Evolutionary conservation across 2,888 invertebrate genomes (phyloP), one percentile per base, ranked within the genome.

Genomic region (Galerucella pusilla): DNA sequence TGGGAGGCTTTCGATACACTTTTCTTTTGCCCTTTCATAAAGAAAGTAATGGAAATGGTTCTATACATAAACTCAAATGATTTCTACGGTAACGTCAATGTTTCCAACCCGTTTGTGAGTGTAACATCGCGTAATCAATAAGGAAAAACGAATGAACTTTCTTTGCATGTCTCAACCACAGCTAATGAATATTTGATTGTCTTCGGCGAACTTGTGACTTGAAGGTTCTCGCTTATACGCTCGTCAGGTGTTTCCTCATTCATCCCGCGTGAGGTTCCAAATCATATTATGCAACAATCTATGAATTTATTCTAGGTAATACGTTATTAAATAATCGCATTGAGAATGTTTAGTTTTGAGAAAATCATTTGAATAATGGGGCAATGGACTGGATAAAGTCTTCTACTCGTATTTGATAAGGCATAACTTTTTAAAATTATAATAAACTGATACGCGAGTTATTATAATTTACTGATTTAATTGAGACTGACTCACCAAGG

Each of bases 141-240:
- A 60, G 25, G 60, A 60, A 28, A 12, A 60, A 60, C 10, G 25
- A 12, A 28, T 25, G 28, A 28, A 60, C 60, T 60, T 60, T 60
- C 60, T 60, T 60, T 25, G 25, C 60, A 60, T 60, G 60, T 59
- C 9, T 14, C 25, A 60, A 60, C 60, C 10, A 60, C 12, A 28
- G 11, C 60, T 60, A 28, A 60, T 60, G 60, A 60, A 60, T 60
- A 60, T 60, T 60, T 60, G 60, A 60, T 60, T 60, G 20, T 60
- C 60, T 60, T 28, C 6, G 28, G 28, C 20, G 60, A 60, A 60
- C 60, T 60, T 60, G 60, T 60, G 28, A 28, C 12, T 60, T 60
- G 60, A 60, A 60, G 25, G 28, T 60, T 25, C 14, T 60, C 28
- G 20, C 20, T 2, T 60, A 60, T 60, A 60, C 10, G 12, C 25